Evolutionary conservation across 2,888 invertebrate genomes (phyloP).

Genomic region (Phaedon cochleariae): DNA sequence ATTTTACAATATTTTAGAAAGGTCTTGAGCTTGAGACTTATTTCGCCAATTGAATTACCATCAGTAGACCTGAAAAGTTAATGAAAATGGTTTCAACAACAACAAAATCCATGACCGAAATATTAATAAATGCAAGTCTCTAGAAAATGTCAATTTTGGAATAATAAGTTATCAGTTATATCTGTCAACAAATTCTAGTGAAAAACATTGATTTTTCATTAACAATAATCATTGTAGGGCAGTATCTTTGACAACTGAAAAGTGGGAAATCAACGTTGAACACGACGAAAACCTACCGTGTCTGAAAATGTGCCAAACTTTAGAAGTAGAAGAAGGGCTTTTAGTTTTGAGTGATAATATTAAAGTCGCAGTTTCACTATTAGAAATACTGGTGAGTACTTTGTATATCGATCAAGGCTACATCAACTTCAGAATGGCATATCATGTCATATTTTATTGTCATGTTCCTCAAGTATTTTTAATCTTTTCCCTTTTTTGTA

Average conservation of each 20-base stretch:
- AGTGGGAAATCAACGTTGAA: conserved; percentile 30
- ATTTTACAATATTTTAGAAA: too few species aligned
- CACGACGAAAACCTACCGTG: conserved; percentile 16
- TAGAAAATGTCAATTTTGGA: too few species aligned
- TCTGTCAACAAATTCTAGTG: too few species aligned
- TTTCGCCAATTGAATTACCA: too few species aligned
- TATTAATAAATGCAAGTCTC: too few species aligned
- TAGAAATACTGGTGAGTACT: conserved; percentile 31
- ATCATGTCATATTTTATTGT: neutral
- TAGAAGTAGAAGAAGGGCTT: conserved; percentile 25
- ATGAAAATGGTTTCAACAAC: too few species aligned
- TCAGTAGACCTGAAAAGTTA: too few species aligned
- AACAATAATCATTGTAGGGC: conserved; percentile 20
- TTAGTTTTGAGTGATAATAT: conserved; percentile 28
- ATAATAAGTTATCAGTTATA: too few species aligned
- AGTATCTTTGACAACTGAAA: conserved; percentile 16
- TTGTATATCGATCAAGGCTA: neutral
- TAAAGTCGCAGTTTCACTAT: conserved; percentile 21
- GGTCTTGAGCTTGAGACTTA: too few species aligned
- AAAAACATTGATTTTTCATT: neutral
- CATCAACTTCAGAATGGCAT: conserved; percentile 1
- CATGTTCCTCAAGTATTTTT: neutral
- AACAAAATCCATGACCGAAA: too few species aligned
- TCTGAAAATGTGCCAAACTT: conserved; percentile 24
- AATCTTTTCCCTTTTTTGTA: neutral